Evolutionary conservation across 2,113 vertebrate species (phyloP), one percentile per base, ranked within the genome.

Genomic region (Hipposideros armiger): DNA sequence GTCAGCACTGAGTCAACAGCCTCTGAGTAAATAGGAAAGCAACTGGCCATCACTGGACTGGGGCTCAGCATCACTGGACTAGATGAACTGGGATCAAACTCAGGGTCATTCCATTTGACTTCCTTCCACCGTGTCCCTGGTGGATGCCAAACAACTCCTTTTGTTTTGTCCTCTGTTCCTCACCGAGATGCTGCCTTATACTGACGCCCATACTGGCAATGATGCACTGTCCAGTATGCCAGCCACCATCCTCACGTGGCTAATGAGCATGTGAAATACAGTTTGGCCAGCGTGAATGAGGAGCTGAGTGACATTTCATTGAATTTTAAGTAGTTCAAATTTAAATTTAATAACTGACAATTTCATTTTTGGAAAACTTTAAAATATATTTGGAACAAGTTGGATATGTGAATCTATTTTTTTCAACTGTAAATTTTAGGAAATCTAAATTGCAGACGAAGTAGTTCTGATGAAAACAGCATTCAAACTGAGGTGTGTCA

Each of bases 201-300:
- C 11, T 10, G 20, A 10, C 20, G 30, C 70, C 45, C 13, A 32
- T 17, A 5, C 5, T 7, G 9, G n/a, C 36, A 14, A 32, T 24
- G 40, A 72, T 3, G 28, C 0, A 0, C 42, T 42, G 1, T 24
- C 58, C 26, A n/a, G 0, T 0, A 11, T 5, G 17, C 2, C 0
- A 14, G 58, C 20, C 42, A 26, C 4, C 19, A 24, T 40, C 8
- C 28, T 42, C 28, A 62, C 0, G 1, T 42, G 72, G 19, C 40
- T 60, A 8, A 28, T 1, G 24, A 66, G 47, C 17, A 58, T 0
- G 2, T 0, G 17, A 88, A 58, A 47, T 10, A 4, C 36, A 36
- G 36, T 36, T 36, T n/a, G 70, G 20, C 20, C 13, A 42, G 5
- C 30, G 8, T 7, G 40, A n/a, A 9, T 11, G 10, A 80, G 45